A percentile compares a stretch with the other conserved stretches of the same genome.
phyloP scores from a whole-genome alignment of 1,140 invertebrate genomes.

The Tribolium castaneum region DNA sequence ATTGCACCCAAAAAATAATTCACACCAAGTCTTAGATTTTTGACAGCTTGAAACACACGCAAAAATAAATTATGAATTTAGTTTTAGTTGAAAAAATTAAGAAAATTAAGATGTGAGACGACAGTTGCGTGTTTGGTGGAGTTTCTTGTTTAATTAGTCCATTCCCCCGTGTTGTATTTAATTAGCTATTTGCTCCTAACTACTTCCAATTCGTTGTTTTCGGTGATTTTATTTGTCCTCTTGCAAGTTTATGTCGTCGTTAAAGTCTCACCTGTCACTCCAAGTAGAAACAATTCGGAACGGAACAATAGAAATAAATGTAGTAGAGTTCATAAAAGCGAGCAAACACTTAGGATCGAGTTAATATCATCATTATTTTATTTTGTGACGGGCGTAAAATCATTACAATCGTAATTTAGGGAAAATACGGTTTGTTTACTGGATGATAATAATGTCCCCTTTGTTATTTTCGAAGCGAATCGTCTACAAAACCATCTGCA shows the following conservation, averaged over 20 bases:
- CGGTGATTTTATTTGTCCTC: neutral
- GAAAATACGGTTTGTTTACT: neutral
- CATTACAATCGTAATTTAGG: neutral
- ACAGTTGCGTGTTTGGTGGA: neutral
- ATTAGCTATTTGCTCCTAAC: neutral
- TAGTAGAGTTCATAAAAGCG: neutral
- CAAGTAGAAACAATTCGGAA: neutral
- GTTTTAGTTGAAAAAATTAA: neutral
- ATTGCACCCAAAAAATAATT: neutral
- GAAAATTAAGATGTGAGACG: neutral
- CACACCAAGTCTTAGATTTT: too few species aligned
- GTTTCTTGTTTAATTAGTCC: neutral
- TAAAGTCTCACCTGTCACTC: neutral
- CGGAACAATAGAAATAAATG: neutral
- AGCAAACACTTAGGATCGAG: neutral
- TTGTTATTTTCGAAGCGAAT: neutral
- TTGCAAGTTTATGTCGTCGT: neutral
- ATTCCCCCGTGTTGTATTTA: neutral
- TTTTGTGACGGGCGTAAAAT: neutral
- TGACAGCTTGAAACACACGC: too few species aligned
- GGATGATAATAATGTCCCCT: neutral
- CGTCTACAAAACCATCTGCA: too few species aligned
- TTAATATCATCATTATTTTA: neutral
- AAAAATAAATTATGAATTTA: too few species aligned
- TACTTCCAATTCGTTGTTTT: neutral